phyloP scores from a whole-genome alignment of 2,888 invertebrate species.

The Acrocyrtus sp. region DNA sequence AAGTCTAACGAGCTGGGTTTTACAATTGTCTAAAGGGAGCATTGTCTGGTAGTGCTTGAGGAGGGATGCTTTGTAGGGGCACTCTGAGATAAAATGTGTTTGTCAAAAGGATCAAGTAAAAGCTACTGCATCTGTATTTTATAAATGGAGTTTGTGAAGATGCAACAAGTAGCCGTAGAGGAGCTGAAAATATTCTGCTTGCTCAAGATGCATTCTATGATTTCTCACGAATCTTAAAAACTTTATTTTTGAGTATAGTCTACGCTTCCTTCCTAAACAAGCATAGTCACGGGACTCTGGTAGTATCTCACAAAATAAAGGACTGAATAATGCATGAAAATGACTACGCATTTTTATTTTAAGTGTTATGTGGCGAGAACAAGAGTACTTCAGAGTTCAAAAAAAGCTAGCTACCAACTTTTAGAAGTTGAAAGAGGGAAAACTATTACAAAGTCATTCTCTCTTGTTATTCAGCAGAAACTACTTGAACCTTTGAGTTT shows the following conservation, averaged over 20 bases:
- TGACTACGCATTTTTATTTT: constrained; percentile 7
- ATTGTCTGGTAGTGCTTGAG: too few species aligned
- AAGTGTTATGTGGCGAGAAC: neutral
- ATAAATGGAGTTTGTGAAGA: neutral
- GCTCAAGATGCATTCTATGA: neutral
- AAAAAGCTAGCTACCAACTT: neutral
- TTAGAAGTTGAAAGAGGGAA: too few species aligned
- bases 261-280: neutral
- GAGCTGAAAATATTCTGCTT: neutral
- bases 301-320: neutral
- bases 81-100: too few species aligned
- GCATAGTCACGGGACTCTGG: neutral
- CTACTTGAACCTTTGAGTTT: constrained; percentile 8
- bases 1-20: constrained; percentile 13
- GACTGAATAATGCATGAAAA: neutral
- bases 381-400: constrained; percentile 9
- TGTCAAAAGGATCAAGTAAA: too few species aligned
- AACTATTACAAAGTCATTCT: too few species aligned
- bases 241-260: too few species aligned
- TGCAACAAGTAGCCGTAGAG: neutral
- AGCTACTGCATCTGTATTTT: too few species aligned
- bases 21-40: neutral
- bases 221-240: constrained; percentile 26
- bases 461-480: neutral
- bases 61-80: neutral